phyloP scores from a whole-genome alignment of 2,113 vertebrate genomes.

The Seriola dumerili region DNA sequence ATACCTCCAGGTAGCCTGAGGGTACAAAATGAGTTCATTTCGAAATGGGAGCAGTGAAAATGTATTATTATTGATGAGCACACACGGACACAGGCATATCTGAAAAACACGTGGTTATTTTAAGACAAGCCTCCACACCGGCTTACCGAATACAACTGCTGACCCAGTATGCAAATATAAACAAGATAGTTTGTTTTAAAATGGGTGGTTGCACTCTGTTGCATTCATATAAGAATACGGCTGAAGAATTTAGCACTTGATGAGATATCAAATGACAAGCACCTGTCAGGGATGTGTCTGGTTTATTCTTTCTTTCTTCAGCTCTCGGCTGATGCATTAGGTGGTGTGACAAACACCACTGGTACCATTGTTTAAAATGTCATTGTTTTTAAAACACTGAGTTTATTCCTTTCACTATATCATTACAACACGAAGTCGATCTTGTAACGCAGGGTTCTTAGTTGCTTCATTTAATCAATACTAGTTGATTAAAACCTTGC shows the following conservation, averaged over 20 bases:
- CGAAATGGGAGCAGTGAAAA: constrained; percentile 32
- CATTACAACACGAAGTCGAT: constrained; percentile 42
- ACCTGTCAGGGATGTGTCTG: constrained; percentile 35
- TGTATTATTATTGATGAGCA: constrained; percentile 39
- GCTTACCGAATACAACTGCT: constrained; percentile 24
- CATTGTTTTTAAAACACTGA: constrained; percentile 13
- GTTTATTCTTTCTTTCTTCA: constrained; percentile 21
- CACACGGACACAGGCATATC: background rate
- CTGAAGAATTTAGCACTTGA: constrained; percentile 37
- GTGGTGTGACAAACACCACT: constrained; percentile 29
- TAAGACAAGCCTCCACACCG: constrained; percentile 5
- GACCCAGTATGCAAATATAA: constrained; percentile 62
- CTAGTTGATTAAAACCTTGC: constrained; percentile 52
- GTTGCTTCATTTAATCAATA: constrained; percentile 61
- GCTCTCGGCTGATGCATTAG: constrained; percentile 25
- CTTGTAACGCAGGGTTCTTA: constrained; percentile 30
- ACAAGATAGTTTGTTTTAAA: constrained; percentile 47
- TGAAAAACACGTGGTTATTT: constrained; percentile 17
- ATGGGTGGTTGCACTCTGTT: constrained; percentile 35
- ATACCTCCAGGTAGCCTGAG: constrained; percentile 56
- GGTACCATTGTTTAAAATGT: constrained; percentile 14
- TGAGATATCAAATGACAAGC: constrained; percentile 49
- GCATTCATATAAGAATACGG: constrained; percentile 32
- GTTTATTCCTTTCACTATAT: constrained; percentile 39
- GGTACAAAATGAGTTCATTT: constrained; percentile 66